These are phyloP conservation scores for Pristis pectinata DNA, from an alignment of 2,797 vertebrate genomes.

Conservation along the genomic window DNA sequence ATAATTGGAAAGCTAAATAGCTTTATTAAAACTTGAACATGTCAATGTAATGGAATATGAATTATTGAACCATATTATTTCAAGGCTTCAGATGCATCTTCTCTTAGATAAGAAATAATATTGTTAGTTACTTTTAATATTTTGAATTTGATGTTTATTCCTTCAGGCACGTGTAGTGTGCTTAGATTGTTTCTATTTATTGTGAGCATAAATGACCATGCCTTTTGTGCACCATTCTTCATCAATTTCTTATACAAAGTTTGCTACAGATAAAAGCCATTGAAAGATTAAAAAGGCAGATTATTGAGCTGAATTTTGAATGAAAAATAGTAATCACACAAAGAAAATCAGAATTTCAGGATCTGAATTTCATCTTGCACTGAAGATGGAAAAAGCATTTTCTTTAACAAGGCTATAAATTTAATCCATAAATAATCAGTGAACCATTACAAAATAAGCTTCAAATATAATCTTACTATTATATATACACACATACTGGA, in stretches of 20 bases:
- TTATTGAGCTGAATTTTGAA: neutral
- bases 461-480: neutral
- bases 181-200: neutral
- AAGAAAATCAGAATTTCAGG: neutral
- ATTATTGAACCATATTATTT: neutral
- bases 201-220: neutral
- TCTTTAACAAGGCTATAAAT: slow-evolving; percentile 12
- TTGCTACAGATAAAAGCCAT: neutral
- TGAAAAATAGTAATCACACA: neutral
- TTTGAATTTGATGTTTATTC: neutral
- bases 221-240: neutral
- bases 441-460: neutral
- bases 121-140: neutral
- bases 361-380: neutral
- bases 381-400: neutral
- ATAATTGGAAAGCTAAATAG: slow-evolving; percentile 9
- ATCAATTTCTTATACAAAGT: neutral
- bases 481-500: neutral
- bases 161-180: neutral
- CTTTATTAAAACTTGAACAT: slow-evolving; percentile 11
- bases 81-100: neutral
- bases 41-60: neutral
- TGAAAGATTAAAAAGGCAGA: neutral
- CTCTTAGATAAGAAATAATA: neutral
- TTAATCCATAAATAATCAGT: neutral